Base-by-base conservation (phyloP, 2,113 vertebrate species). In the Hydrolagus affinis region DNA sequence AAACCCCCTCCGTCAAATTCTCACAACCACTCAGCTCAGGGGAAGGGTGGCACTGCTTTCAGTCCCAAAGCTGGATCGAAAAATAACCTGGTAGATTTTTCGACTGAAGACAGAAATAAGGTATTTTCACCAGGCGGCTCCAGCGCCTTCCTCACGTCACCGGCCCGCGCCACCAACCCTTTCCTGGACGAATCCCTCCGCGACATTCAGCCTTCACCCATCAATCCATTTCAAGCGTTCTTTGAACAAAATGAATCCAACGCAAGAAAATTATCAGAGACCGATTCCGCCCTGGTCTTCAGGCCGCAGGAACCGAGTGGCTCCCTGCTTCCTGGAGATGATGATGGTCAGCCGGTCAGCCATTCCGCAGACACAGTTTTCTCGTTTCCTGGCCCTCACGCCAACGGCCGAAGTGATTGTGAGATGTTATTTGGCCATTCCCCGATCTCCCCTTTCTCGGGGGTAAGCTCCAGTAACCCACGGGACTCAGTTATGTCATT, bases 141-240 rank as follows among this genome's bases (percentile, higher is more conserved):
- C 0, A 89, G 92, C 85, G 89, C 92, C 8, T 73, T 92, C 87
- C 87, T 72, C 0, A 92, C 92, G 86, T 89, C 89, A 19, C 88
- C 91, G 21, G 93, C 93, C 14, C 90, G 91, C 0, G 93, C 94
- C 87, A 96, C 94, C 87, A 97, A 97, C 86, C 96, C 96, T 21
- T 96, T 97, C 86, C 89, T 96, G 75, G 92, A 95, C 86, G 93
- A 95, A 86, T 93, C 94, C 10, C 91, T 96, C 1, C 91, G 87
- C 80, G 91, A 96, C 87, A 89, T 97, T 3, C 93, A 95, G 0
- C 96, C 95, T 19, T 97, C 96, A 6, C 91, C 95, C 70, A 96
- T 97, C 88, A 97, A 97, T 88, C 96, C 96, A 8, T 97, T 97
- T 87, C 95, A 91, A 12, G 92, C 94, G 80, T 97, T 93, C 88